These are phyloP conservation scores for Microctonus brassicae DNA, from an alignment of 2,888 invertebrate species.

Conservation along the genomic window DNA sequence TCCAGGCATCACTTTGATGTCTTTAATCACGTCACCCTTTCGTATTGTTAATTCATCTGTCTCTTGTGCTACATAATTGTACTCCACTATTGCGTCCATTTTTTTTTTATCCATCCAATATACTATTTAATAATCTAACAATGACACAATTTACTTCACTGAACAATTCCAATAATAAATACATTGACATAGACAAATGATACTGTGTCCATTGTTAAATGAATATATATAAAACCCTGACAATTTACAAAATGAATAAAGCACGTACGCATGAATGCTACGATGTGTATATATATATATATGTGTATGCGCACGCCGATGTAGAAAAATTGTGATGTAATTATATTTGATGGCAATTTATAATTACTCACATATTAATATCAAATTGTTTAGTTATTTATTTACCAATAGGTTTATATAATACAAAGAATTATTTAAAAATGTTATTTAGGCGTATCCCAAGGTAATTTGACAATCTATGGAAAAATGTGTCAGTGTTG, in stretches of 20 bases:
- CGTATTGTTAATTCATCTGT: slow-evolving; percentile 86
- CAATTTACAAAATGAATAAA: neutral
- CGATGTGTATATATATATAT: neutral
- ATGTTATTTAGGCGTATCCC: slow-evolving; percentile 48
- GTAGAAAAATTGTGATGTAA: too few species aligned
- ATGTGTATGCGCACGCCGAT: too few species aligned
- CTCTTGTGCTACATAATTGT: slow-evolving; percentile 88
- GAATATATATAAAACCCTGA: neutral
- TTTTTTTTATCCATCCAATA: slow-evolving; percentile 22
- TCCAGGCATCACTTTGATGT: slow-evolving; percentile 82
- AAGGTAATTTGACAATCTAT: slow-evolving; percentile 51
- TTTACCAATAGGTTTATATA: slow-evolving; percentile 15
- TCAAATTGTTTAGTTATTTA: slow-evolving; percentile 36
- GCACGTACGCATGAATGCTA: neutral
- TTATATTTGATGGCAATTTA: slow-evolving; percentile 43
- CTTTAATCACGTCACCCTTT: slow-evolving; percentile 86
- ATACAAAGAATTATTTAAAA: slow-evolving; percentile 27
- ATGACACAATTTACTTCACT: neutral
- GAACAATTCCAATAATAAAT: slow-evolving; percentile 25
- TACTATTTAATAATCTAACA: neutral
- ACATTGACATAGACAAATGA: slow-evolving; percentile 33
- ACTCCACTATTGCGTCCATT: slow-evolving; percentile 86
- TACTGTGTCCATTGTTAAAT: neutral
- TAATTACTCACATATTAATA: slow-evolving; percentile 41
- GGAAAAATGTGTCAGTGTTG: slow-evolving; percentile 56